phyloP scores from a whole-genome alignment of 2,888 invertebrate species.

The Timema cristinae region DNA sequence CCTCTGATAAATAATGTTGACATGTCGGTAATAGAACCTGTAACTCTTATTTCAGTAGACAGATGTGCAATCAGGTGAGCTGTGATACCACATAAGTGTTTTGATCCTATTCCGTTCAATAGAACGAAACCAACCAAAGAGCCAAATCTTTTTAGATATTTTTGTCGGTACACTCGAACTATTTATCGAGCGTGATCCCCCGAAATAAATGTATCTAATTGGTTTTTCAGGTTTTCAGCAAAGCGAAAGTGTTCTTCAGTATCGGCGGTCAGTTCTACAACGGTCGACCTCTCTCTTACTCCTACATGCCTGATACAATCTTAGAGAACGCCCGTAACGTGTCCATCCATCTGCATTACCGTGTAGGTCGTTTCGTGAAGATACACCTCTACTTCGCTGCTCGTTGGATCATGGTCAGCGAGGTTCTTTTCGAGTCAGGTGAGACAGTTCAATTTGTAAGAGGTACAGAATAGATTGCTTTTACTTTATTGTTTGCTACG shows the following conservation, averaged over 20 bases:
- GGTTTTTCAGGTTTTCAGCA: constrained; percentile 57
- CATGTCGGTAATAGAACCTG: too few relatives aligned
- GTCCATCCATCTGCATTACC: constrained; percentile 57
- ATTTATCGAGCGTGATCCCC: too few relatives aligned
- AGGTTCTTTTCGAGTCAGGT: constrained; percentile 60
- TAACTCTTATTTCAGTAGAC: too few relatives aligned
- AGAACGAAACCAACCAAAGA: too few relatives aligned
- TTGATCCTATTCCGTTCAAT: too few relatives aligned
- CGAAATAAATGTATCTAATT: not conserved
- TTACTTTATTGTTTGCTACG: too few relatives aligned
- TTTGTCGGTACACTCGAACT: too few relatives aligned
- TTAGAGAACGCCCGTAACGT: constrained; percentile 66
- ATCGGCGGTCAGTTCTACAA: constrained; percentile 55
- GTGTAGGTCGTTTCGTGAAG: constrained; percentile 59
- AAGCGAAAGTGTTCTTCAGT: constrained; percentile 61
- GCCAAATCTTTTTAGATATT: too few relatives aligned
- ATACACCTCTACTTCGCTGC: constrained; percentile 61
- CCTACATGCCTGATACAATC: constrained; percentile 56
- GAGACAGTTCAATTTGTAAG: constrained; percentile 34
- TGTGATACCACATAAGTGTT: too few relatives aligned
- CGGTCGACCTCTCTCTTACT: constrained; percentile 53
- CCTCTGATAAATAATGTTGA: too few relatives aligned
- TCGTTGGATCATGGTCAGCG: constrained; percentile 68
- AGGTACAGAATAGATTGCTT: too few relatives aligned
- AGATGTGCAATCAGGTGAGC: too few relatives aligned